Conservation (phyloP, 1,140 invertebrate species). For the Archegozetes longisetosus region DNA sequence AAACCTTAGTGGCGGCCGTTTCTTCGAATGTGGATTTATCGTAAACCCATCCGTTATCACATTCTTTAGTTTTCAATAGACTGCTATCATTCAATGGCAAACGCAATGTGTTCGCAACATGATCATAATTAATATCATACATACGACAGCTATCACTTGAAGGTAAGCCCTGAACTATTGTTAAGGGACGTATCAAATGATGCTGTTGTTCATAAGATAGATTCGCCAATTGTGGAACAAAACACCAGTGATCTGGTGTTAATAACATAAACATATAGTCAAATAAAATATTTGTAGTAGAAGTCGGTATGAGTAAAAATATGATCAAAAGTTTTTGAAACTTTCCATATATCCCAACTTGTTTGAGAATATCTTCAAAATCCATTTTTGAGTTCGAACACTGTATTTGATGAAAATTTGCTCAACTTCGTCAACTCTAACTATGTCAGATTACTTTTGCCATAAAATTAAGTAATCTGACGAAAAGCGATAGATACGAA, state of each 20-base stretch:
- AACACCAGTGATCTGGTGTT: constrained; percentile 39
- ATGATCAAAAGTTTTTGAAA: constrained; percentile 33
- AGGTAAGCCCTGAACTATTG: not conserved
- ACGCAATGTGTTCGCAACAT: constrained; percentile 6
- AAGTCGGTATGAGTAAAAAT: constrained; percentile 17
- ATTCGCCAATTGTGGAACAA: constrained; percentile 34
- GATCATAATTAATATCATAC: constrained; percentile 22
- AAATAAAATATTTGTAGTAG: constrained; percentile 22
- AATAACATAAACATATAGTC: constrained; percentile 35
- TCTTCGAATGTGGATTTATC: constrained; percentile 28
- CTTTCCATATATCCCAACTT: constrained; percentile 40
- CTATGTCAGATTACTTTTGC: no score
- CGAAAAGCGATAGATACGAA: no score
- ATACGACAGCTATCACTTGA: constrained; percentile 17
- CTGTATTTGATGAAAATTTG: no score
- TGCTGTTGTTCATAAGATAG: constrained; percentile 27
- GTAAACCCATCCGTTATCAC: constrained; percentile 29
- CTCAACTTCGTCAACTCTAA: no score
- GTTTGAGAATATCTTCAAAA: constrained; percentile 37
- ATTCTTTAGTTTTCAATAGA: constrained; percentile 27
- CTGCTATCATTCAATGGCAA: constrained; percentile 4
- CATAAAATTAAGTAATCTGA: no score
- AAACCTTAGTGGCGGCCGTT: constrained; percentile 31
- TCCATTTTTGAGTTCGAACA: no score
- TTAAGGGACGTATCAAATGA: constrained; percentile 9